A percentile compares a stretch with the other conserved stretches of the same genome.
These are phyloP conservation scores for Panulirus ornatus DNA, from an alignment of 1,140 invertebrate genomes.

Conservation along the genomic window DNA sequence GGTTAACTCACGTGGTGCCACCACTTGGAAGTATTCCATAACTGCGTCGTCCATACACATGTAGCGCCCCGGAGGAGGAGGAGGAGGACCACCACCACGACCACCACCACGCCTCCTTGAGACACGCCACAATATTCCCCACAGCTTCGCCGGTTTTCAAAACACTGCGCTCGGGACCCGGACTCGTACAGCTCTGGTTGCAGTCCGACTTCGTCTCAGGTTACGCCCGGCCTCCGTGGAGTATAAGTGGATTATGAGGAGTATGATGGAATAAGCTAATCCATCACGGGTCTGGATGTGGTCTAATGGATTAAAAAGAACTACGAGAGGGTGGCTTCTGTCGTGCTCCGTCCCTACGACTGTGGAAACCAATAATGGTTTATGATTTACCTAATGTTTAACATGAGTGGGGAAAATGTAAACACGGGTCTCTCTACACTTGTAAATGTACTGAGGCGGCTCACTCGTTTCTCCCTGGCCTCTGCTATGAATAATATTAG, in stretches of 20 bases:
- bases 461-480: background rate
- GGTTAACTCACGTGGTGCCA: background rate
- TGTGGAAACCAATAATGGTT: conserved; percentile 10
- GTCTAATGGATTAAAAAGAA: background rate
- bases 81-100: too few species aligned
- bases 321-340: background rate
- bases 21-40: background rate
- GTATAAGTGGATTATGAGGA: background rate
- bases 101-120: background rate
- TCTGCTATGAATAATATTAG: conserved; percentile 31
- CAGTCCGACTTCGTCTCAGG: background rate
- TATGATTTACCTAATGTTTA: conserved; percentile 57
- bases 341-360: background rate
- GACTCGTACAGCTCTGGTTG: background rate
- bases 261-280: conserved; percentile 1
- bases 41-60: background rate
- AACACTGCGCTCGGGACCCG: background rate
- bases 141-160: background rate
- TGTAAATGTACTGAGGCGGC: conserved; percentile 17
- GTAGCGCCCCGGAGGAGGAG: background rate
- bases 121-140: background rate
- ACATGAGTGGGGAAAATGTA: conserved; percentile 33
- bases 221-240: too few species aligned
- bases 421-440: conserved; percentile 39
- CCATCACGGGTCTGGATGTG: background rate